Conservation (phyloP, 2,797 vertebrate genomes). For the Staurois parvus region DNA sequence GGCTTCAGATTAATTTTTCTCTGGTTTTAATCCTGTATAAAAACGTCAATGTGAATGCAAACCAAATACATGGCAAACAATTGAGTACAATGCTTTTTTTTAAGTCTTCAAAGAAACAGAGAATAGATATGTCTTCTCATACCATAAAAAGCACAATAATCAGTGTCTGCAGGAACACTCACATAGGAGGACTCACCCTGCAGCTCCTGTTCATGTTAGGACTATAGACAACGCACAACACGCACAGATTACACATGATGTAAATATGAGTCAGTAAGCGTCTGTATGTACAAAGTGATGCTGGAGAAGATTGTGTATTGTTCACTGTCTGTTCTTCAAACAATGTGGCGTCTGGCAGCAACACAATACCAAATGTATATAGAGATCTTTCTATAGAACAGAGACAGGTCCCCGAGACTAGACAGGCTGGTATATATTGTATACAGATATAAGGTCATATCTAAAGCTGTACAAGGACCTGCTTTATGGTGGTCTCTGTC, state of each 20-base stretch:
- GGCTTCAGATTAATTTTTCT: too few species aligned
- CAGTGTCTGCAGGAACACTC: background rate
- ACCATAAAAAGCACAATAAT: too few species aligned
- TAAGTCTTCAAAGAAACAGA: too few species aligned
- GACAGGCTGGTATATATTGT: background rate
- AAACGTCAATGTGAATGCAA: too few species aligned
- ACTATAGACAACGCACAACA: too few species aligned
- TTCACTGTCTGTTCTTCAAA: slow-evolving; percentile 14
- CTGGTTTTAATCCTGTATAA: too few species aligned
- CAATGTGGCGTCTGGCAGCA: slow-evolving; percentile 7
- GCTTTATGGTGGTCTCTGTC: too few species aligned
- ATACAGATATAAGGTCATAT: background rate
- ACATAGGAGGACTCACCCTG: background rate
- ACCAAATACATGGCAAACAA: too few species aligned
- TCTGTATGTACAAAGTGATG: slow-evolving; percentile 5
- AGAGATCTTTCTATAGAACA: slow-evolving; percentile 7
- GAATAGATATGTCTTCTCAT: too few species aligned
- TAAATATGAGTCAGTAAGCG: background rate
- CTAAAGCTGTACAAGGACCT: background rate
- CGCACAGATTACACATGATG: background rate
- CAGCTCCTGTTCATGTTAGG: background rate
- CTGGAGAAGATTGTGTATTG: slow-evolving; percentile 3
- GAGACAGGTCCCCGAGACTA: background rate
- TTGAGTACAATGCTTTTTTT: too few species aligned
- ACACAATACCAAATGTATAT: background rate